Percentiles rank a stretch among this genome's conserved stretches.
Conservation (phyloP, 2,797 vertebrate genomes). For the Pangasius djambal region DNA sequence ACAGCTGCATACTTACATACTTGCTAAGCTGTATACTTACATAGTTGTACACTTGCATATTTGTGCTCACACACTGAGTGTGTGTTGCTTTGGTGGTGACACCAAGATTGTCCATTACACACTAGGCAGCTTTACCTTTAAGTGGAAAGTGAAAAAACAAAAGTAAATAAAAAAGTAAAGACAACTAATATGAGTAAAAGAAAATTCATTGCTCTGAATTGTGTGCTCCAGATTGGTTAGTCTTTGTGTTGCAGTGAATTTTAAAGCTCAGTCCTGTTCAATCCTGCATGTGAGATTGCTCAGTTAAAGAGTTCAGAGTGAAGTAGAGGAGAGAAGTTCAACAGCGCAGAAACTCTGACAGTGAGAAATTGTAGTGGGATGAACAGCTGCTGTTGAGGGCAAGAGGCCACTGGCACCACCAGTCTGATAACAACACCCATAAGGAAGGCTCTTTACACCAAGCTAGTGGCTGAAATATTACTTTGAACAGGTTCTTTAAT, state of each 20-base stretch:
- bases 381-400: conserved; percentile 49
- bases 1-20: neutral
- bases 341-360: conserved; percentile 55
- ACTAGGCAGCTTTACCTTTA: neutral
- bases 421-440: conserved; percentile 51
- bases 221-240: neutral
- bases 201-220: neutral
- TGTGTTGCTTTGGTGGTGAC: neutral
- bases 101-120: neutral
- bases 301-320: conserved; percentile 30
- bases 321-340: conserved; percentile 39
- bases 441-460: conserved; percentile 21
- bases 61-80: neutral
- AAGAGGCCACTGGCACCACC: conserved; percentile 43
- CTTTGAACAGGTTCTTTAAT: conserved; percentile 42
- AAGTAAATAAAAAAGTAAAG: neutral
- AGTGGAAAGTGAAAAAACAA: neutral
- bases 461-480: conserved; percentile 22
- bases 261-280: conserved; percentile 4
- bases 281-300: conserved; percentile 36
- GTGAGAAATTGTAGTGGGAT: conserved; percentile 55
- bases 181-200: neutral
- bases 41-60: neutral
- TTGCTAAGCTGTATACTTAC: neutral
- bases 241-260: neutral